Conservation (phyloP, 2,888 invertebrate species). For the Nipponacmea schrenckii region DNA sequence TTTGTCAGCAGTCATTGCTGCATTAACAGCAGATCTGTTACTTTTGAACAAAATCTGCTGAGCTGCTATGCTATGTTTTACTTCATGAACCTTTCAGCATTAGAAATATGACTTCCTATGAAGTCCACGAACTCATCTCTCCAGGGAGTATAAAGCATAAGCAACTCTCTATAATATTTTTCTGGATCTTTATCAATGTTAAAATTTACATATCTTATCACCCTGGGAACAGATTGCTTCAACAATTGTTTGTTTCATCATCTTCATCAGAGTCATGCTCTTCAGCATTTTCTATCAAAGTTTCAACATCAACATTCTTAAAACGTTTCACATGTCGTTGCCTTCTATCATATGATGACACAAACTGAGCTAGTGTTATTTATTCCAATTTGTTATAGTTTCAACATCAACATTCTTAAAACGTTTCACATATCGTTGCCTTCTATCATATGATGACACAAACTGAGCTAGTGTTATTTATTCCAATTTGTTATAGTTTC, state of each 20-base stretch:
- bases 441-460: conserved; percentile 27
- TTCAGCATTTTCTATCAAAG: too few species aligned
- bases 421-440: background rate
- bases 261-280: too few species aligned
- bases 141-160: background rate
- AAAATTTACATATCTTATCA: background rate
- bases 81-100: conserved; percentile 12
- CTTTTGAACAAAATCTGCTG: conserved; percentile 27
- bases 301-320: too few species aligned
- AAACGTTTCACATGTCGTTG: background rate
- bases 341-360: conserved; percentile 23
- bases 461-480: conserved; percentile 37
- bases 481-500: too few species aligned
- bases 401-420: too few species aligned
- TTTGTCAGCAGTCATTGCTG: conserved; percentile 20
- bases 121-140: background rate
- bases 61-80: conserved; percentile 18
- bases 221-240: background rate
- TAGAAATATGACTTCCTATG: background rate
- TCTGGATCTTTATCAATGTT: background rate
- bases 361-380: conserved; percentile 37
- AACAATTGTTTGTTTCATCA: background rate
- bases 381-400: too few species aligned
- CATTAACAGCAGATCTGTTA: conserved; percentile 24
- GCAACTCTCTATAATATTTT: too few species aligned